phyloP scores from a whole-genome alignment of 2,888 invertebrate genomes.

The Blomia tropicalis region DNA sequence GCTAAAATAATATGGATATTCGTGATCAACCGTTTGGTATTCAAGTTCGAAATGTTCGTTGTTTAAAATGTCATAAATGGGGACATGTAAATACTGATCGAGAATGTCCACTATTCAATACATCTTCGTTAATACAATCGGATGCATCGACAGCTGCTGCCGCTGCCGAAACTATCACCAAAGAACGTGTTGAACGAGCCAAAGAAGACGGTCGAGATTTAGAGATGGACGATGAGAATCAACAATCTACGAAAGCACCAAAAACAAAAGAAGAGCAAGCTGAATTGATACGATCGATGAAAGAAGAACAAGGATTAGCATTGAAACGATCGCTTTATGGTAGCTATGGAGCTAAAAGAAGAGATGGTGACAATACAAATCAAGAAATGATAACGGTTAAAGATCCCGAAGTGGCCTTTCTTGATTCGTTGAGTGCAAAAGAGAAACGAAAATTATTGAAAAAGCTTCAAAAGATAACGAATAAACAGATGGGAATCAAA shows the following conservation, averaged over 20 bases:
- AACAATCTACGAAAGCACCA: too few species aligned
- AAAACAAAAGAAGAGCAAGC: conserved; percentile 42
- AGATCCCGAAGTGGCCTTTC: conserved; percentile 52
- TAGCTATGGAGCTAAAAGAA: conserved; percentile 38
- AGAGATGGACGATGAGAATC: too few species aligned
- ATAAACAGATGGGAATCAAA: neutral
- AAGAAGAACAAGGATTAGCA: conserved; percentile 64
- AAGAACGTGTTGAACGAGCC: too few species aligned
- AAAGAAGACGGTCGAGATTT: too few species aligned
- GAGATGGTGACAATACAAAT: conserved; percentile 36
- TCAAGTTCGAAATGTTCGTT: conserved; percentile 86
- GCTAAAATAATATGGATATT: conserved; percentile 74
- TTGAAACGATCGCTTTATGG: conserved; percentile 50
- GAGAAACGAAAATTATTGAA: conserved; percentile 80
- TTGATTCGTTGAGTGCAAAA: conserved; percentile 65
- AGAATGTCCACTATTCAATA: conserved; percentile 78
- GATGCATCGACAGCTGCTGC: too few species aligned
- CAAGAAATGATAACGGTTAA: conserved; percentile 37
- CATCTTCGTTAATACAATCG: conserved; percentile 35
- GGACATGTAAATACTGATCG: conserved; percentile 93
- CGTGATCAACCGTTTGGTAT: conserved; percentile 97
- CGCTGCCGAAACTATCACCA: too few species aligned
- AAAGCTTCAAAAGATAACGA: conserved; percentile 33
- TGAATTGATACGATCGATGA: conserved; percentile 69
- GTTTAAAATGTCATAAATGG: conserved; percentile 98